Base-by-base conservation (phyloP, 2,113 vertebrate genomes). In the Daphoenositta chrysoptera region DNA sequence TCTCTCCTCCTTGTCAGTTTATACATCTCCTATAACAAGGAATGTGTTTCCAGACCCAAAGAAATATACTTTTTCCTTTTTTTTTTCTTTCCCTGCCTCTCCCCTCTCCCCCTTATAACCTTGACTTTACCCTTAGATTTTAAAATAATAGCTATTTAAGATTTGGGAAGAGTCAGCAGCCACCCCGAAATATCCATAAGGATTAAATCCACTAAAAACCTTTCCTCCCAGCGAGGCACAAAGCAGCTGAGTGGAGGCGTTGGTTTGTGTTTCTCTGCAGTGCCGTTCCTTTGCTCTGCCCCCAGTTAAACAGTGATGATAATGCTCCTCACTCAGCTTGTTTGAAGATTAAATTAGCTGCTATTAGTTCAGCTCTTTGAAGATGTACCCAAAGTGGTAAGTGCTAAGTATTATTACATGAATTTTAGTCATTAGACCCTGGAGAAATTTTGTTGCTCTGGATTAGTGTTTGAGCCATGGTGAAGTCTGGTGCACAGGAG, bases 331-430 rank as follows among this genome's bases (percentile, higher is more conserved):
- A 66, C 75, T 95, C 92, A 81, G 92, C 56, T 68, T 88, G 90
- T 95, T 83, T 94, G 93, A 92, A 95, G 93, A 97, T 94, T 94
- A 92, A 96, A 96, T 96, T 95, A 96, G 88, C 72, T 90, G 68
- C 85, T 96, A 90, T 96, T 96, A 92, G 85, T 86, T 87, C 93
- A 93, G 88, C 85, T 94, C 85, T 96, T 96, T 95, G 88, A 96
- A 95, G 88, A 84, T 81, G 68, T 51, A 95, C 72, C 64, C 64
- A 45, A 81, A 94, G 75, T 71, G 51, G 61, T 82, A 93, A 89
- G 81, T 56, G 35, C 79, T 95, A 85, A 95, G 79, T 64, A 45
- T 77, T 83, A 83, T 77, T 88, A 86, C 51, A 86, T 51, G 42
- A 83, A 83, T 95, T 93, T 88, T 86, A 89, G 51, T 83, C 72